phyloP scores from a whole-genome alignment of 1,140 invertebrate genomes.

The Trachymyrmex septentrionalis region DNA sequence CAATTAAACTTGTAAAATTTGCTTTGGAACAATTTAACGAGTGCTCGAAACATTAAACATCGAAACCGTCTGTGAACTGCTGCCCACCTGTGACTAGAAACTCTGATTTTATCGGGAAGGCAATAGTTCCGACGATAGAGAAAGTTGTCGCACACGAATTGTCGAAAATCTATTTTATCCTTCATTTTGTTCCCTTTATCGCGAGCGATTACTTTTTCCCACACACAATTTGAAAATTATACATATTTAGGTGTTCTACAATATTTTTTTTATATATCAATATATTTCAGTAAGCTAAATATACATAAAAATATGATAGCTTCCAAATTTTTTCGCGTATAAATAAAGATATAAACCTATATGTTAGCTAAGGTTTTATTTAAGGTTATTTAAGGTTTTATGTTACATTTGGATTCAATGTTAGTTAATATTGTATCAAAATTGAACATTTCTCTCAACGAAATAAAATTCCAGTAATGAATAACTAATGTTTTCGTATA shows the following conservation, averaged over 20 bases:
- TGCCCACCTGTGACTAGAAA: constrained; percentile 11
- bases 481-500: constrained; percentile 27
- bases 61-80: constrained; percentile 11
- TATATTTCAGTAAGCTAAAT: neutral
- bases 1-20: constrained; percentile 65
- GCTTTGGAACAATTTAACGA: constrained; percentile 55
- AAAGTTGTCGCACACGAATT: neutral
- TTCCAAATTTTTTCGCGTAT: neutral
- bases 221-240: neutral
- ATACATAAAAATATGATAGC: neutral
- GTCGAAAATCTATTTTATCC: constrained; percentile 19
- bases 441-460: neutral
- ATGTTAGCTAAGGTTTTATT: too few species aligned
- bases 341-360: constrained; percentile 8
- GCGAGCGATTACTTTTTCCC: neutral
- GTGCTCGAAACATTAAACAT: constrained; percentile 54
- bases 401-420: neutral
- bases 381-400: constrained; percentile 37
- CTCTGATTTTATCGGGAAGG: constrained; percentile 26
- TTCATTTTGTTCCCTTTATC: neutral
- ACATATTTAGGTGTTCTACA: neutral
- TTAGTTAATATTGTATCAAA: neutral
- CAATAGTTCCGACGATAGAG: neutral
- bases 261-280: neutral
- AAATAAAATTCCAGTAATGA: constrained; percentile 14